Conservation (phyloP, 2,888 invertebrate genomes). For the Dicycla oo region DNA sequence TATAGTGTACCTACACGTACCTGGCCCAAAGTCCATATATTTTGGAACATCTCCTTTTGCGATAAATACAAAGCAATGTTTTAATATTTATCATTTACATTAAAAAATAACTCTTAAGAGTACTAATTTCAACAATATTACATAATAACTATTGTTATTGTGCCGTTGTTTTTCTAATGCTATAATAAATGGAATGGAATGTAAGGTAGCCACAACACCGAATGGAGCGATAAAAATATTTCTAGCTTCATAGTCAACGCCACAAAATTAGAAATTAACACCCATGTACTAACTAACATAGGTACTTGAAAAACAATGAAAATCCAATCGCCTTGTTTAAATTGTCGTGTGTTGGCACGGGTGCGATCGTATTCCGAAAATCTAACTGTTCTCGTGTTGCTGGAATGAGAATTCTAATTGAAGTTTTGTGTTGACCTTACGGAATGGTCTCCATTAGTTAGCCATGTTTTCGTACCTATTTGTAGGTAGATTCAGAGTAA, state of each 20-base stretch:
- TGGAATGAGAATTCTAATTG: slow-evolving; percentile 19
- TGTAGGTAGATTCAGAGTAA: not conserved
- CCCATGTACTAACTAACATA: not conserved
- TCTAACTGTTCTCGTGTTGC: not conserved
- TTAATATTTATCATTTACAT: too few species aligned
- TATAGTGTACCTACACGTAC: too few species aligned
- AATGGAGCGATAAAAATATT: slow-evolving; percentile 37
- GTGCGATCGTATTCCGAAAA: slow-evolving; percentile 2
- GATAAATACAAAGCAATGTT: too few species aligned
- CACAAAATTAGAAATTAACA: slow-evolving; percentile 43
- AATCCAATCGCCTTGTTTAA: slow-evolving; percentile 20
- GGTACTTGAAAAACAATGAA: slow-evolving; percentile 39
- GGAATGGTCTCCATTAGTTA: not conserved
- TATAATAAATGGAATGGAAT: too few species aligned
- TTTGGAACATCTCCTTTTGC: too few species aligned
- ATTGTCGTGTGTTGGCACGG: slow-evolving; percentile 31
- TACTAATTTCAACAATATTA: too few species aligned
- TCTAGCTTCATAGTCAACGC: slow-evolving; percentile 23
- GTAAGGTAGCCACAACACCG: not conserved
- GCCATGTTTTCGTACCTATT: not conserved
- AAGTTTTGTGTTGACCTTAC: slow-evolving; percentile 22
- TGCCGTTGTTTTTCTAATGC: too few species aligned
- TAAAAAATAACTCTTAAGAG: too few species aligned
- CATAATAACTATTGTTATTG: too few species aligned
- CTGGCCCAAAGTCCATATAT: too few species aligned